Base-by-base conservation (phyloP, 2,113 vertebrate species). In the Gymnarchus niloticus region DNA sequence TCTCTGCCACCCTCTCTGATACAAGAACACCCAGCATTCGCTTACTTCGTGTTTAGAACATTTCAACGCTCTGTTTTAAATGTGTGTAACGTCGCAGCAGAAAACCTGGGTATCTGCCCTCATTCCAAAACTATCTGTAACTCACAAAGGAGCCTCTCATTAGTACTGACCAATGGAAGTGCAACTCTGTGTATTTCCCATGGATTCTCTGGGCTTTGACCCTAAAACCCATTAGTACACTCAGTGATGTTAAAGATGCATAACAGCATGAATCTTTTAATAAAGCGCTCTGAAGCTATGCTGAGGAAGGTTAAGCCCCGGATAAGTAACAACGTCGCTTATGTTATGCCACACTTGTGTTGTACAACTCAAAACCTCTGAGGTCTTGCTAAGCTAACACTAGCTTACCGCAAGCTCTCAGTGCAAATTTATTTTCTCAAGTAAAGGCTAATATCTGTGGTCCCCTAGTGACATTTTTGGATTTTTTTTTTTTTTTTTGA, bases 191-290 rank as follows among this genome's bases (percentile, higher is more conserved):
- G 49, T 44, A n/a, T 54, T 81, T 54, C 21, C 48, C n/a, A 28
- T 51, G 21, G 49, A 7, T 33, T 49, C 80, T 81, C 10, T 81
- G 80, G 25, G 80, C 10, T 52, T 81, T 81, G 80, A 21, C 48
- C 46, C 80, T 77, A 51, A 81, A 81, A 81, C 48, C 80, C 80
- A 81, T 81, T 81, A 81, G 80, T 28, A n/a, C 49, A 81, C 48
- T 81, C 80, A 81, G 80, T 51, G 80, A 21, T 54, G 80, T 81
- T 52, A 81, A 81, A 81, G 48, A 81, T 81, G 80, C 48, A 81
- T 81, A 28, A 81, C 28, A 49, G 9, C 80, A 81, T 81, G 49
- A 81, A 81, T 52, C 49, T 52, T 81, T 81, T 49, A 81, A 23
- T n/a, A 54, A 23, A 17, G 7, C n/a, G 25, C 48, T 81, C 28